Conservation (phyloP, 2,113 vertebrate genomes). For the Paramormyrops kingsleyae region DNA sequence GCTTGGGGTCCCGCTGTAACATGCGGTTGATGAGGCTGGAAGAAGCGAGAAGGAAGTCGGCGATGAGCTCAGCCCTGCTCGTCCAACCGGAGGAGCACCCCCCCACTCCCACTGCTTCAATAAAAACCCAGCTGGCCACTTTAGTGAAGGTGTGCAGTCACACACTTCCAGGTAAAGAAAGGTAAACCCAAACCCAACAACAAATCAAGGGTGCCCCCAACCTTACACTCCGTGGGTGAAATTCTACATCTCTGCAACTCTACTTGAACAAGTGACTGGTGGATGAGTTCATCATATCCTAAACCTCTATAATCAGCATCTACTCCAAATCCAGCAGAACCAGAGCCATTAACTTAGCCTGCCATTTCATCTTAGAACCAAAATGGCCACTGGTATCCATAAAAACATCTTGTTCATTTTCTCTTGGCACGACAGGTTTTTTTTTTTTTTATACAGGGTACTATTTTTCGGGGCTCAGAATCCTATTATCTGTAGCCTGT, state of each 20-base stretch:
- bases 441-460: background rate
- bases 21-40: slow-evolving; percentile 88
- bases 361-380: background rate
- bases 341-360: background rate
- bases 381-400: background rate
- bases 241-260: background rate
- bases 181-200: background rate
- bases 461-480: background rate
- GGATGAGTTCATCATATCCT: background rate
- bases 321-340: background rate
- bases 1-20: slow-evolving; percentile 92
- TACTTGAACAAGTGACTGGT: background rate
- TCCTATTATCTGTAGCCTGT: background rate
- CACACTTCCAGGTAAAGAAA: background rate
- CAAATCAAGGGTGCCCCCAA: background rate
- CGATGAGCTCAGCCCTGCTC: background rate
- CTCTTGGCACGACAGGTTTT: background rate
- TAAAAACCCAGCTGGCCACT: background rate
- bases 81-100: background rate
- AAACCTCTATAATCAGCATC: background rate
- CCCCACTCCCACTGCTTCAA: background rate
- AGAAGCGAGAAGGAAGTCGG: background rate
- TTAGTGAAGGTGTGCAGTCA: background rate
- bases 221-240: background rate
- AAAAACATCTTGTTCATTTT: background rate